These are phyloP conservation scores for Caenorhabditis brenneri DNA, from an alignment of 1,140 invertebrate genomes.

Conservation along the genomic window DNA sequence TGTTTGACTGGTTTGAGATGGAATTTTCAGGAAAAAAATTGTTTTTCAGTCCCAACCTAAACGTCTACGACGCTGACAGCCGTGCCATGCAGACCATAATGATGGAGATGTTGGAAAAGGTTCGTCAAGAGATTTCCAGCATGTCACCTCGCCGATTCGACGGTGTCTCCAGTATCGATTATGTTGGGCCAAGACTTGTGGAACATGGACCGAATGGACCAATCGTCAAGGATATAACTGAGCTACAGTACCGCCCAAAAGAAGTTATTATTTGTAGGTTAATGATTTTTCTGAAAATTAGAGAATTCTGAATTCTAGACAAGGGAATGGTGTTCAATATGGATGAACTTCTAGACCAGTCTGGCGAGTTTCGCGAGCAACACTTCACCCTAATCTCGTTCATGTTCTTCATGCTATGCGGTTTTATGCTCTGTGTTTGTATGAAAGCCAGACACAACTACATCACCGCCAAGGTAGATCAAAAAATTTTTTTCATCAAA, in stretches of 20 bases:
- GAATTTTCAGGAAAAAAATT: too few relatives aligned
- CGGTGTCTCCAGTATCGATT: slow-evolving; percentile 6
- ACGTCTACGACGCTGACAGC: not conserved
- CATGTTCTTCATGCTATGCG: not conserved
- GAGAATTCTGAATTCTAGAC: not conserved
- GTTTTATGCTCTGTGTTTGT: not conserved
- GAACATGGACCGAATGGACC: slow-evolving; percentile 16
- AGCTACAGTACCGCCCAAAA: slow-evolving; percentile 2
- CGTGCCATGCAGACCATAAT: slow-evolving; percentile 8
- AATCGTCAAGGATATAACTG: slow-evolving; percentile 19
- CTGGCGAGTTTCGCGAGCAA: not conserved
- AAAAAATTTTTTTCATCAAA: not conserved
- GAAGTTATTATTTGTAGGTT: not conserved
- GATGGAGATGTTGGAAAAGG: slow-evolving; percentile 29
- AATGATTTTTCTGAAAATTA: too few relatives aligned
- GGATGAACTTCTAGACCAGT: not conserved
- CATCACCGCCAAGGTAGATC: not conserved
- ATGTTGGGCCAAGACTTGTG: not conserved
- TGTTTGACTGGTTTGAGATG: not conserved
- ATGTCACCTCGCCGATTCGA: not conserved
- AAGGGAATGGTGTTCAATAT: slow-evolving; percentile 5
- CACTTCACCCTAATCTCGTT: not conserved
- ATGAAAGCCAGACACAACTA: not conserved
- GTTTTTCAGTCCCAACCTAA: not conserved
- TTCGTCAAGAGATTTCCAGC: slow-evolving; percentile 10